Evolutionary conservation across 64 coral and sea anemone species (phyloP), one percentile per base, ranked within the genome.

Genomic region (Astreopora myriophthalma): DNA sequence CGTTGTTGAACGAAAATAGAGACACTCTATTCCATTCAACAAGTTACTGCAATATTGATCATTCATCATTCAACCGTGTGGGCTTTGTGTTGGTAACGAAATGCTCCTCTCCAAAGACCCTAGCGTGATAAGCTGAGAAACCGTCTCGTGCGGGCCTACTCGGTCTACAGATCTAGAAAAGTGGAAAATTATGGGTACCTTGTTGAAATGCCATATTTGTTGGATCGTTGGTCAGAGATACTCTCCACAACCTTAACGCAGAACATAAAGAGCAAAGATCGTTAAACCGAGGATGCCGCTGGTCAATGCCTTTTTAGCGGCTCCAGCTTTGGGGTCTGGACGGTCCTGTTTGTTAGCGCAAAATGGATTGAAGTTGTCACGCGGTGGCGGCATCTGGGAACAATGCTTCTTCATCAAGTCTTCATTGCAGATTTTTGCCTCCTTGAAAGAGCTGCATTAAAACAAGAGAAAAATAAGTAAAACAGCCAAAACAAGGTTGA

Each of bases 301-400:
- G 29, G 19, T 82, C 2, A 4, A 14, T n/a, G 31, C 31, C 11
- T 62, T 82, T n/a, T 22, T 32, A 6, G 30, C 30, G 16, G 51
- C 52, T 8, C 49, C 51, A 26, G 6, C 4, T 38, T 2, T 35
- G 17, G 70, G 51, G 22, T 57, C 6, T 0, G 76, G 30, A 3
- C 28, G 76, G 22, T 80, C 78, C 55, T 24, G 22, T 8, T 36
- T 35, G 31, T 36, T 34, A 3, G 29, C 16, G 32, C 78, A 82
- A 22, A 82, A 82, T 29, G 78, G 78, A 36, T 82, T 82, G 33
- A 82, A 82, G 17, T 3, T 13, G 33, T 82, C 78, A n/a, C 17
- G 78, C 12, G 29, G 49, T 20, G 49, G 78, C 13, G 78, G 78
- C 16, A 37, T 82, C 2, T 8, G 12, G 23, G 0, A 13, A 20